Conservation (phyloP, 2,888 invertebrate genomes). For the Agrotis segetum region DNA sequence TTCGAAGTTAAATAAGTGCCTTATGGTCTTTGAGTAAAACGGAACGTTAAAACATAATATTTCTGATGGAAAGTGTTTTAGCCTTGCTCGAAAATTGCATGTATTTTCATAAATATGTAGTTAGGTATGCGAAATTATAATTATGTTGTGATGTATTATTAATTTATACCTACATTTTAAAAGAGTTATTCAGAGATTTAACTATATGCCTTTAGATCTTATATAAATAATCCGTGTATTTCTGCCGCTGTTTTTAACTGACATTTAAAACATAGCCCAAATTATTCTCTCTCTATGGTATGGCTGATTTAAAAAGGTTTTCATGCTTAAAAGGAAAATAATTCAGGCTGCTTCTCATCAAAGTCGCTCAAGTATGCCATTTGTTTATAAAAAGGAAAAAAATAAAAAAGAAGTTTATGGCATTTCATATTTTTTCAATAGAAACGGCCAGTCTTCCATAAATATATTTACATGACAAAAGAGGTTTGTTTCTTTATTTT, state of each 20-base stretch:
- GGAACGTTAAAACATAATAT: constrained; percentile 20
- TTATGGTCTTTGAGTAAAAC: constrained; percentile 21
- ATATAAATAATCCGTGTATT: background rate
- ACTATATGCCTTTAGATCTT: too few species aligned
- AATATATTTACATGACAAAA: background rate
- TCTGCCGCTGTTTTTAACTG: background rate
- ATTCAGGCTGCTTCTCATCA: background rate
- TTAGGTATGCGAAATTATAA: background rate
- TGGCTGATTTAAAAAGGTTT: background rate
- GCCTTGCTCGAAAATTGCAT: constrained; percentile 25
- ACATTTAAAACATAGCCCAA: constrained; percentile 2
- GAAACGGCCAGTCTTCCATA: background rate
- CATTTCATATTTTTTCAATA: background rate
- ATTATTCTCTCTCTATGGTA: constrained; percentile 17
- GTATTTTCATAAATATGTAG: constrained; percentile 19
- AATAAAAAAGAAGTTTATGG: background rate
- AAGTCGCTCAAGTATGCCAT: background rate
- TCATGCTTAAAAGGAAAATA: background rate
- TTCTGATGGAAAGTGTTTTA: constrained; percentile 17
- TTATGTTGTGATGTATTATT: background rate
- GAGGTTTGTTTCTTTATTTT: background rate
- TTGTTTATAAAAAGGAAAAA: background rate
- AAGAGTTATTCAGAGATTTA: background rate
- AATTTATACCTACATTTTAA: background rate
- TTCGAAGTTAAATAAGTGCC: constrained; percentile 39